Evolutionary conservation across 2,888 invertebrate genomes (phyloP).

Genomic region (Phania funesta): DNA sequence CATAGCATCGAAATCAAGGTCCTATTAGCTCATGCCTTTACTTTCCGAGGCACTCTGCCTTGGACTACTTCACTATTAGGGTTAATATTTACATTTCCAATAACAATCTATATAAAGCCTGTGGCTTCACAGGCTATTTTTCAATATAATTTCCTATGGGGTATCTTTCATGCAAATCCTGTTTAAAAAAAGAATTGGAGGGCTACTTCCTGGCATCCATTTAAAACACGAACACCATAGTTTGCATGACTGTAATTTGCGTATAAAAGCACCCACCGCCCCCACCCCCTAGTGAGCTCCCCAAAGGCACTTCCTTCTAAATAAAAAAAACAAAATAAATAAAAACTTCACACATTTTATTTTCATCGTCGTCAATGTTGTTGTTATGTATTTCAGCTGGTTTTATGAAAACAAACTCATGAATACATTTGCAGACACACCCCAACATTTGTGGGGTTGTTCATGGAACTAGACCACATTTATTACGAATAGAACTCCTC

Average conservation of each 20-base stretch:
- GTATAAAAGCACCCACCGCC: too few species aligned
- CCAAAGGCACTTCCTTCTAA: background rate
- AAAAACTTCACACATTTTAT: constrained; percentile 41
- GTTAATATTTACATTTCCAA: too few species aligned
- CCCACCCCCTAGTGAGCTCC: background rate
- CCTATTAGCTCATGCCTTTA: too few species aligned
- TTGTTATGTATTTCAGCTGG: constrained; percentile 34
- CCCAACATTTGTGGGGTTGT: constrained; percentile 78
- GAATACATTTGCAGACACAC: constrained; percentile 79
- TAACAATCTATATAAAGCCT: too few species aligned
- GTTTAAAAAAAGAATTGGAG: too few species aligned
- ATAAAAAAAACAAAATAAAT: background rate
- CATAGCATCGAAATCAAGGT: too few species aligned
- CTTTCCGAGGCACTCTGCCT: too few species aligned
- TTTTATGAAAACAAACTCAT: constrained; percentile 73
- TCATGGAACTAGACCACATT: constrained; percentile 68
- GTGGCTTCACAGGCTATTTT: too few species aligned
- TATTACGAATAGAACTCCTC: constrained; percentile 1
- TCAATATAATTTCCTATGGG: too few species aligned
- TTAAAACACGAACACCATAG: background rate
- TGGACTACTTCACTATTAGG: too few species aligned
- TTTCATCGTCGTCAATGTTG: constrained; percentile 40
- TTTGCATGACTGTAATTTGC: background rate
- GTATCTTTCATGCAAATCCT: too few species aligned
- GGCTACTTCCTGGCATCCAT: constrained; percentile 2